phyloP scores from a whole-genome alignment of 2,888 invertebrate genomes.

The Tholera decimalis region DNA sequence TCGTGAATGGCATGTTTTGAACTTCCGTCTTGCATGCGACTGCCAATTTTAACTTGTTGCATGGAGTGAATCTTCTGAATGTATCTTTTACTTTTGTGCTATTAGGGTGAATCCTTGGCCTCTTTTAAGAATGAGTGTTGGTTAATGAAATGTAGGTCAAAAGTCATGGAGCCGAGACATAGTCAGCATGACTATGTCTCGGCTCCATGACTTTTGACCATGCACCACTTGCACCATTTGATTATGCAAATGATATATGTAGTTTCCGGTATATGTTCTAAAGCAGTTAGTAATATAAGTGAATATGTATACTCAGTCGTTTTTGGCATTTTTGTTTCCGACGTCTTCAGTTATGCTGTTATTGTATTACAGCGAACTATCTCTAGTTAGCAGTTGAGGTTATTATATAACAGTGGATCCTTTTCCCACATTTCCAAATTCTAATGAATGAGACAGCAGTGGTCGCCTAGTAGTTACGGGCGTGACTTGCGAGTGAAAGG shows the following conservation, averaged over 20 bases:
- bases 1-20: background rate
- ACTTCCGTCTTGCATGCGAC: background rate
- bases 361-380: too few relatives aligned
- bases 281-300: too few relatives aligned
- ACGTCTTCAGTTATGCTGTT: background rate
- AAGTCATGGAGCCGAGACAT: background rate
- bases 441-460: too few relatives aligned
- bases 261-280: background rate
- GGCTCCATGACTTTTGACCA: too few relatives aligned
- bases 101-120: constrained; percentile 6
- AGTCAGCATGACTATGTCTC: constrained; percentile 20
- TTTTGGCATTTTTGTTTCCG: background rate
- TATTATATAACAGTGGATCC: too few relatives aligned
- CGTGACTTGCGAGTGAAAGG: too few relatives aligned
- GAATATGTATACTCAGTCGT: background rate
- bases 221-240: too few relatives aligned
- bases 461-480: too few relatives aligned
- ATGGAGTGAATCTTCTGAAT: background rate
- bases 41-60: background rate
- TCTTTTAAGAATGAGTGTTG: constrained; percentile 3
- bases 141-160: constrained; percentile 27
- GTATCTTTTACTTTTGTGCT: background rate
- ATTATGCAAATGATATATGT: too few relatives aligned
- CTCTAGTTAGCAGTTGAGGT: too few relatives aligned
- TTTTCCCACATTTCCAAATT: too few relatives aligned